phyloP scores from a whole-genome alignment of 2,113 vertebrate genomes.

The Lagenorhynchus albirostris region DNA sequence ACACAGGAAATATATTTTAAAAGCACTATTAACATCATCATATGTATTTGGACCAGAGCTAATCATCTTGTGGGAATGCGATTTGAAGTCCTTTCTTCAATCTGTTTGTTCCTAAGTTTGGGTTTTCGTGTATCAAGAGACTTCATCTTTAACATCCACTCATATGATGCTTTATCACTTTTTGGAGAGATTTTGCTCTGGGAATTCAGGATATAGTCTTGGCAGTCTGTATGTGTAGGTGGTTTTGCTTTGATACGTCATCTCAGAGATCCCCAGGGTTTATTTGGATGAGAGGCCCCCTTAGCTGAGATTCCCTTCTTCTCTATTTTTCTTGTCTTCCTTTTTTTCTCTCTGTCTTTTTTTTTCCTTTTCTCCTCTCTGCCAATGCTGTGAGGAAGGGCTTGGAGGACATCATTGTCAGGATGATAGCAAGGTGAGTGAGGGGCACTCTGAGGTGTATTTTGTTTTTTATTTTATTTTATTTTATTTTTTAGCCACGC shows the following conservation, averaged over 20 bases:
- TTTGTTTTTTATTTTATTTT: too few species aligned
- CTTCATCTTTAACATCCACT: background rate
- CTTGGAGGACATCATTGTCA: background rate
- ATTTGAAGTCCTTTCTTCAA: constrained; percentile 11
- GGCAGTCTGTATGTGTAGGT: background rate
- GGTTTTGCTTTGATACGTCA: background rate
- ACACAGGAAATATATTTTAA: background rate
- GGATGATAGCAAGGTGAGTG: background rate
- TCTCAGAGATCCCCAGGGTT: background rate
- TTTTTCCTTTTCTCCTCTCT: background rate
- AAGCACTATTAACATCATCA: background rate
- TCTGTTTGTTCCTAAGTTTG: background rate
- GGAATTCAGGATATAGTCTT: constrained; percentile 3
- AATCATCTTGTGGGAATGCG: background rate
- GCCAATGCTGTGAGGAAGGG: background rate
- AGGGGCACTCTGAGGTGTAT: background rate
- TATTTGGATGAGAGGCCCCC: background rate
- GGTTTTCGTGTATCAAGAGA: background rate
- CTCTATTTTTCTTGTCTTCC: background rate
- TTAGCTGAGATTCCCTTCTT: background rate
- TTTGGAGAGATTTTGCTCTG: background rate
- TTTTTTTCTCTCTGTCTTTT: background rate
- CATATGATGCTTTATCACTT: background rate
- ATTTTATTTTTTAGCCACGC: too few species aligned
- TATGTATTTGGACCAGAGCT: background rate